Evolutionary conservation across 2,888 invertebrate species (phyloP).

Genomic region (Mesoligia furuncula): DNA sequence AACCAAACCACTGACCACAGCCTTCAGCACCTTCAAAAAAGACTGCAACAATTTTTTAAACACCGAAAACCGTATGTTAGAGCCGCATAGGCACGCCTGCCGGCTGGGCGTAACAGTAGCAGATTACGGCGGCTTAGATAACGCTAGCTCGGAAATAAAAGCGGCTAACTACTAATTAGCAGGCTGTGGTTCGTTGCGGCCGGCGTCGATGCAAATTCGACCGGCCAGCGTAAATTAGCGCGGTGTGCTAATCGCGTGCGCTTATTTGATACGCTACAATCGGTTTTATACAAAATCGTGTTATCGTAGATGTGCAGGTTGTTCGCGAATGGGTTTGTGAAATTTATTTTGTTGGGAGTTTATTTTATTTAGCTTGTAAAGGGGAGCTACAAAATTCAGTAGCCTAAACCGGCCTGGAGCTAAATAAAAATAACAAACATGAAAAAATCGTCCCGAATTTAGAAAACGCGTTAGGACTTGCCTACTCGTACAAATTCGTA

Average conservation of each 20-base stretch:
- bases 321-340: constrained; percentile 33
- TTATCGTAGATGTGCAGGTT: constrained; percentile 64
- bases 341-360: constrained; percentile 29
- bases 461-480: neutral
- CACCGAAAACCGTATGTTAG: constrained; percentile 52
- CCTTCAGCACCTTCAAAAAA: constrained; percentile 5
- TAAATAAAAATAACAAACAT: neutral
- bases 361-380: constrained; percentile 13
- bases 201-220: constrained; percentile 81
- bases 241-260: constrained; percentile 64
- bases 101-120: constrained; percentile 79
- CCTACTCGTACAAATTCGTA: neutral
- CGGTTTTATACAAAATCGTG: constrained; percentile 64
- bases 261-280: constrained; percentile 66
- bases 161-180: constrained; percentile 87
- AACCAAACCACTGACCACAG: neutral
- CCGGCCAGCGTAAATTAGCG: constrained; percentile 75
- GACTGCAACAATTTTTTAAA: constrained; percentile 49
- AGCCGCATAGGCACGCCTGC: constrained; percentile 61
- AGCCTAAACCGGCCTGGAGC: neutral
- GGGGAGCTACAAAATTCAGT: neutral
- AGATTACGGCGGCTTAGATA: constrained; percentile 87
- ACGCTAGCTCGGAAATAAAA: constrained; percentile 87
- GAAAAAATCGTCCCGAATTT: neutral
- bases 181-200: constrained; percentile 67